These are phyloP conservation scores for Neosilurus mollespiculum DNA, from an alignment of 2,797 vertebrate species.

Conservation along the genomic window DNA sequence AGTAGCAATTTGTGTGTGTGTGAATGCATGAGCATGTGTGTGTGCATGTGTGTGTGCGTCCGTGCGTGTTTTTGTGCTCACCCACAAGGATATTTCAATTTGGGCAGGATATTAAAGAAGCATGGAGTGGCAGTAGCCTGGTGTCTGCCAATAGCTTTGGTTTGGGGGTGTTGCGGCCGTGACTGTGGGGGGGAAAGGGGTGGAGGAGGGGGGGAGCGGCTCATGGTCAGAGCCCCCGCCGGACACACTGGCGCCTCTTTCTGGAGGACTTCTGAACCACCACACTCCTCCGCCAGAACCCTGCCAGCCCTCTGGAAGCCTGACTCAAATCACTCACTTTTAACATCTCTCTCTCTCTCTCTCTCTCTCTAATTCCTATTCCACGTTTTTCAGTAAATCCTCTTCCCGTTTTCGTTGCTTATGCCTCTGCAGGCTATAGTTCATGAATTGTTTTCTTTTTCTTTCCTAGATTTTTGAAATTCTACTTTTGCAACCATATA, in stretches of 20 bases:
- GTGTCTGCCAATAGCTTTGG: constrained; percentile 79
- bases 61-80: constrained; percentile 70
- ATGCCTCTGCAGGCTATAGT: constrained; percentile 38
- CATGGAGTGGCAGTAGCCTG: constrained; percentile 71
- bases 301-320: constrained; percentile 78
- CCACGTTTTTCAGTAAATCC: constrained; percentile 50
- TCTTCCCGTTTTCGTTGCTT: constrained; percentile 45
- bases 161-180: constrained; percentile 78
- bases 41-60: constrained; percentile 58
- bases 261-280: constrained; percentile 90
- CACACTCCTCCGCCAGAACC: constrained; percentile 83
- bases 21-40: constrained; percentile 8
- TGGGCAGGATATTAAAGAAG: constrained; percentile 89
- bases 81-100: constrained; percentile 86
- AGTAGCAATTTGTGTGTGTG: constrained; percentile 54
- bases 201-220: constrained; percentile 78
- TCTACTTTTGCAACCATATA: neutral
- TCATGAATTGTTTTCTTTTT: constrained; percentile 40
- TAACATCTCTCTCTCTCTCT: constrained; percentile 48
- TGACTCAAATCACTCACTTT: constrained; percentile 72
- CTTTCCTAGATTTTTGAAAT: constrained; percentile 9
- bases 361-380: constrained; percentile 48
- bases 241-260: constrained; percentile 87
- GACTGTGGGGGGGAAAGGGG: constrained; percentile 73
- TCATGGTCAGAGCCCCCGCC: constrained; percentile 83